Conservation (phyloP, 2,797 vertebrate species). For the Siniperca obscura region DNA sequence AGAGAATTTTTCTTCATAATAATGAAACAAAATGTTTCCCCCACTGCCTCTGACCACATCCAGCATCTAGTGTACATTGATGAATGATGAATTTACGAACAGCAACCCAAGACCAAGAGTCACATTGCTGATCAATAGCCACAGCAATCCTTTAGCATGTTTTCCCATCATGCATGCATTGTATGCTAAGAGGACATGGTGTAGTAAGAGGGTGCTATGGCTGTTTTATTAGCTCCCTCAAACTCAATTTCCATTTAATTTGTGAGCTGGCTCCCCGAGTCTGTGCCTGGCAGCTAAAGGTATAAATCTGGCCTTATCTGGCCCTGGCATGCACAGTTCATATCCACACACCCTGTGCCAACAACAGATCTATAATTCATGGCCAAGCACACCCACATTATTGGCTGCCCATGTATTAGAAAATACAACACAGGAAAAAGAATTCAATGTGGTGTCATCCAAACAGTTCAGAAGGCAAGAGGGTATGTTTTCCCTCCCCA, state of each 20-base stretch:
- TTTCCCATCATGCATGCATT: slow-evolving; percentile 66
- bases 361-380: slow-evolving; percentile 90
- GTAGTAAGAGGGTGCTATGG: slow-evolving; percentile 69
- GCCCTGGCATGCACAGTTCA: slow-evolving; percentile 87
- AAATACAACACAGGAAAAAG: slow-evolving; percentile 79
- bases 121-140: slow-evolving; percentile 57
- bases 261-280: slow-evolving; percentile 82
- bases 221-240: slow-evolving; percentile 86
- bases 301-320: slow-evolving; percentile 90
- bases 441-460: slow-evolving; percentile 81
- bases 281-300: slow-evolving; percentile 85
- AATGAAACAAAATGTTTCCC: slow-evolving; percentile 44
- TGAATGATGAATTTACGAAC: slow-evolving; percentile 43
- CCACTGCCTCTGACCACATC: slow-evolving; percentile 17
- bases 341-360: slow-evolving; percentile 84
- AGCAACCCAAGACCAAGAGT: slow-evolving; percentile 28
- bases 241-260: slow-evolving; percentile 89
- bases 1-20: slow-evolving; percentile 54
- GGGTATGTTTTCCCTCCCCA: slow-evolving; percentile 59
- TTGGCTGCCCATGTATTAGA: slow-evolving; percentile 83
- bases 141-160: slow-evolving; percentile 46
- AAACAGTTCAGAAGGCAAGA: slow-evolving; percentile 70
- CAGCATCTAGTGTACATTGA: slow-evolving; percentile 3
- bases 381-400: slow-evolving; percentile 83
- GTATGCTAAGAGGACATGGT: slow-evolving; percentile 71